Conservation (phyloP, 2,888 invertebrate species). For the Iphiclides podalirius region DNA sequence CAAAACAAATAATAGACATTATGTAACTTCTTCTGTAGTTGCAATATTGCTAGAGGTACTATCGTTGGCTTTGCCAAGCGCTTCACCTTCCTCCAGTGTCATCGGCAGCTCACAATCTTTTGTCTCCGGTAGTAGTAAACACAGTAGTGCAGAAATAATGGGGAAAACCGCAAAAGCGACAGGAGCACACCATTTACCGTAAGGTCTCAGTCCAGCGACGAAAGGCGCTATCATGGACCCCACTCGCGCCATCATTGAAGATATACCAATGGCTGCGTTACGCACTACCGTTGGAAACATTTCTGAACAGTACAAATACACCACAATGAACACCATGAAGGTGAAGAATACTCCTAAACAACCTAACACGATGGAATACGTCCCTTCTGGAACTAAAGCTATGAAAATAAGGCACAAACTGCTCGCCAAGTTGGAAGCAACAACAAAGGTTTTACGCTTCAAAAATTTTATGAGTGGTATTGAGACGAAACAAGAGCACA, state of each 20-base stretch:
- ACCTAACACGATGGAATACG: conserved; percentile 79
- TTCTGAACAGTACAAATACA: conserved; percentile 89
- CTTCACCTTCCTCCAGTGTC: conserved; percentile 88
- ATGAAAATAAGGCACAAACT: conserved; percentile 81
- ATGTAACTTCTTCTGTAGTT: conserved; percentile 7
- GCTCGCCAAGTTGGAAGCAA: conserved; percentile 78
- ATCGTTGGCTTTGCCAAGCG: conserved; percentile 38
- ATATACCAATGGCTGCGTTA: conserved; percentile 90
- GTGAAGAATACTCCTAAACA: conserved; percentile 88
- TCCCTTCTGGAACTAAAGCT: conserved; percentile 73
- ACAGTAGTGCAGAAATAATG: conserved; percentile 81
- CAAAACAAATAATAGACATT: background rate
- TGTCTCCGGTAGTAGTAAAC: conserved; percentile 88
- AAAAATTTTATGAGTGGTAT: conserved; percentile 82
- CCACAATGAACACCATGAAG: conserved; percentile 88
- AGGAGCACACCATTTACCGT: conserved; percentile 83
- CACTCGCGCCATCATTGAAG: conserved; percentile 90
- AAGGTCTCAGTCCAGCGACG: conserved; percentile 80
- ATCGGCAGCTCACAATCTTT: conserved; percentile 85
- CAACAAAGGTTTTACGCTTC: conserved; percentile 82
- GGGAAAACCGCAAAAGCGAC: conserved; percentile 85
- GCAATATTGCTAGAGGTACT: conserved; percentile 10
- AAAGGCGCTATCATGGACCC: conserved; percentile 93
- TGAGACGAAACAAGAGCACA: conserved; percentile 78
- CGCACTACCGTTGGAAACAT: conserved; percentile 93